Evolutionary conservation across 2,888 invertebrate species (phyloP).

Genomic region (Drosophila mimica): DNA sequence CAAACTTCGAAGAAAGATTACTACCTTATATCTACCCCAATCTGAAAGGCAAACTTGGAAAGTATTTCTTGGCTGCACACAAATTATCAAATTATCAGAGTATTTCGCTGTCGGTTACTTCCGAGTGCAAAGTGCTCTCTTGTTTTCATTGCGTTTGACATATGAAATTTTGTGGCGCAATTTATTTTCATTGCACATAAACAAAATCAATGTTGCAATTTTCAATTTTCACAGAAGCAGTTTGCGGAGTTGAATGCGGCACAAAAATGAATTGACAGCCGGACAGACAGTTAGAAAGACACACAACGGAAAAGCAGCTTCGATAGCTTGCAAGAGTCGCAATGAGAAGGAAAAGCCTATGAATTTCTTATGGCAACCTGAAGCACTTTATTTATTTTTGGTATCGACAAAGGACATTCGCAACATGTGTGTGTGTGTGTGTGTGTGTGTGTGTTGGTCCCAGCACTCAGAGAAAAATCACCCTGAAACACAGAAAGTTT

Average conservation of each 20-base stretch:
- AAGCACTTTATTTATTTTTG: slow-evolving; percentile 47
- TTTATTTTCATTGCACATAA: slow-evolving; percentile 35
- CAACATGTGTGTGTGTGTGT: slow-evolving; percentile 8
- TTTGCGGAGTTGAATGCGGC: slow-evolving; percentile 1
- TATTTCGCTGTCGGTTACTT: no score
- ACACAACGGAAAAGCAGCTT: slow-evolving; percentile 30
- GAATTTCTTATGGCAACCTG: slow-evolving; percentile 58
- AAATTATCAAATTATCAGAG: no score
- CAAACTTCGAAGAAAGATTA: no score
- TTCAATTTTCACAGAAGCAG: slow-evolving; percentile 21
- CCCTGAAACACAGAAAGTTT: not conserved
- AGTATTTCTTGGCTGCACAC: no score
- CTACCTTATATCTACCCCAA: no score
- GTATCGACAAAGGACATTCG: slow-evolving; percentile 27
- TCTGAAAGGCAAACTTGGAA: no score
- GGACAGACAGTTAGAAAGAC: slow-evolving; percentile 3
- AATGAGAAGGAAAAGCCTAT: slow-evolving; percentile 51
- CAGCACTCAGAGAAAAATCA: not conserved
- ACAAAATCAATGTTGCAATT: slow-evolving; percentile 33
- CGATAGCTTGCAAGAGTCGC: slow-evolving; percentile 24
- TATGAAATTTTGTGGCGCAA: slow-evolving; percentile 34
- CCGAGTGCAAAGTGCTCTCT: no score
- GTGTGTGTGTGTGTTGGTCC: slow-evolving; percentile 9
- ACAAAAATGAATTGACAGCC: slow-evolving; percentile 33
- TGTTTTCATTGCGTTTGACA: slow-evolving; percentile 7